Evolutionary conservation across 2,113 vertebrate genomes (phyloP), one percentile per base, ranked within the genome.

Genomic region (Micronycteris hirsuta): DNA sequence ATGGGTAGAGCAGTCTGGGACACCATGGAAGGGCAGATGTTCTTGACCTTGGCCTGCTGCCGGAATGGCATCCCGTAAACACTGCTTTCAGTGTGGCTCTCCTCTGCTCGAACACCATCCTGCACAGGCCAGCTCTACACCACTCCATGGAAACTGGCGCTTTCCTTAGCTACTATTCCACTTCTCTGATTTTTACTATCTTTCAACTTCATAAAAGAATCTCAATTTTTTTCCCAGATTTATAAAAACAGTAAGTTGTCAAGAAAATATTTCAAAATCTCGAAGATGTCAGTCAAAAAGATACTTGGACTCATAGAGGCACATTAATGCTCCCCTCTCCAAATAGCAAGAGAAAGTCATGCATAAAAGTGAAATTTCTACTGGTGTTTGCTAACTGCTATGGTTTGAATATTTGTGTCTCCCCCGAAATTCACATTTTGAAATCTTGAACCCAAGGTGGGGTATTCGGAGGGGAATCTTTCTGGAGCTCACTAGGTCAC

Each of bases 181-280:
- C 61, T 89, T 83, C 26, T 95, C 88, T 81, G 41, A 52, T 96
- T 89, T 92, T 61, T 93, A 80, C 61, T 82, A 52, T 63, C 22
- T 88, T 95, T 70, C 70, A 86, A 70, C 24, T 38, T 92, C 47
- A 87, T 90, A 65, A 82, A 89, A 91, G 13, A 92, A 52, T 84
- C 47, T 88, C 61, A 84, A 88, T 41, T 67, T 15, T 84, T 88
- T 78, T 45, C 19, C 3, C 5, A 86, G 70, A 91, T 38, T 73
- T 82, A 91, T 49, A 94, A 94, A 96, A 96, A 56, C 3, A 81
- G 15, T 14, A 83, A 70, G 16, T 67, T 93, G 33, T 77, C 26
- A 54, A 70, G 43, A 83, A 94, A 89, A 71, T 81, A 90, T 47
- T 52, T 70, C 12, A 80, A 76, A 92, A 36, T 5, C 20, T 87